Evolutionary conservation across 1,140 invertebrate species (phyloP), one percentile per base, ranked within the genome.

Genomic region (Drosophila fuyamai): DNA sequence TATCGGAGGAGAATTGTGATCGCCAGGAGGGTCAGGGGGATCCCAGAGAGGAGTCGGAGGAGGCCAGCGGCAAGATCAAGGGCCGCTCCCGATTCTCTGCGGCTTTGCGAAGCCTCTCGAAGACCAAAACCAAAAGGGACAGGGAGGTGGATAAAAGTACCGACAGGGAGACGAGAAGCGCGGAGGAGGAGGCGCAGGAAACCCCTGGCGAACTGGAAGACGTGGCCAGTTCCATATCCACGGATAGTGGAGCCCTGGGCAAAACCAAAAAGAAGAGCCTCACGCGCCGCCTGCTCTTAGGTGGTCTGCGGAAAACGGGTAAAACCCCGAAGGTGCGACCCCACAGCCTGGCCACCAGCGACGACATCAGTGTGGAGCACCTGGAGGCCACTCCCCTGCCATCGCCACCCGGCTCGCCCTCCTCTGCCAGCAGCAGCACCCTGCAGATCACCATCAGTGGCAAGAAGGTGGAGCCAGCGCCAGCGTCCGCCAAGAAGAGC

Each of bases 381-480:
- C 48, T 58, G 9, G 70, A 40, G 12, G 59, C 43, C 9, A 40
- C 50, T 10, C 35, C 60, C 13, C 36, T 48, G 48, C 16, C 32
- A 36, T 58, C 16, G 50, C 41, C 18, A 46, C 57, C 54, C 56
- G 41, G 38, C 43, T 65, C 63, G 8, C 57, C 44, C 43, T 54
- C 58, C 8, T 61, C 58, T 3, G 57, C 75, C 44, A 54, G 76
- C 66, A 78, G 72, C 73, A 76, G 55, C 56, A 90, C 70, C 16
- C 63, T 92, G 27, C 81, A 92, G 72, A 92, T 92, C 61, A 92
- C 90, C 62, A 92, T 92, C 50, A 83, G 82, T 13, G 90, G 90
- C 54, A 91, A 92, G 76, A 92, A 92, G 81, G 71, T 90, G 29
- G 85, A 90, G 57, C 70, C 81, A 44, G 56, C 40, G 5, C 47